Conservation (phyloP, 2,797 vertebrate genomes). For the Anguilla anguilla region DNA sequence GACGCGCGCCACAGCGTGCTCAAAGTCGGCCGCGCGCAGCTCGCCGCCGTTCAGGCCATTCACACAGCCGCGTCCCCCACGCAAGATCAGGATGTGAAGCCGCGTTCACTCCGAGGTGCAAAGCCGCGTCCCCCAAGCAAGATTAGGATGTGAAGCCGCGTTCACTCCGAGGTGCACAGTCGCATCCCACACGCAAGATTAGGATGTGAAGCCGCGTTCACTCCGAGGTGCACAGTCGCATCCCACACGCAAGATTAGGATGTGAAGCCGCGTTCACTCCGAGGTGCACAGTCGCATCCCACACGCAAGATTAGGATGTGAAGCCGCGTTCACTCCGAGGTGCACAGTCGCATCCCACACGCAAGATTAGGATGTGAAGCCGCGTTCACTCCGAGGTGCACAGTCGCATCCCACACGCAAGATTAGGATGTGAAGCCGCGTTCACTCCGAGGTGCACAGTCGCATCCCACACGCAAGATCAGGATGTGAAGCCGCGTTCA, state of each 20-base stretch:
- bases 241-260: not conserved
- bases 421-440: not conserved
- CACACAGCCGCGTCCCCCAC: not conserved
- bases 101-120: too few species aligned
- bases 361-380: not conserved
- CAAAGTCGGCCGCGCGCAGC: not conserved
- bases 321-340: too few species aligned
- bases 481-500: not conserved
- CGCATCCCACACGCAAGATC: not conserved
- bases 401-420: not conserved
- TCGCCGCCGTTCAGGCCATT: not conserved
- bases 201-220: not conserved
- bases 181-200: not conserved
- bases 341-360: too few species aligned
- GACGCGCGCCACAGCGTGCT: slow-evolving; percentile 23
- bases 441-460: not conserved
- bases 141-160: not conserved
- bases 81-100: not conserved
- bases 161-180: too few species aligned
- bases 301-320: too few species aligned
- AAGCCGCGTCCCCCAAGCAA: not conserved
- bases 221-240: not conserved
- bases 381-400: not conserved
- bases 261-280: too few species aligned
- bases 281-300: too few species aligned